Base-by-base conservation (phyloP, 1,140 invertebrate species). In the Platyura marginata region DNA sequence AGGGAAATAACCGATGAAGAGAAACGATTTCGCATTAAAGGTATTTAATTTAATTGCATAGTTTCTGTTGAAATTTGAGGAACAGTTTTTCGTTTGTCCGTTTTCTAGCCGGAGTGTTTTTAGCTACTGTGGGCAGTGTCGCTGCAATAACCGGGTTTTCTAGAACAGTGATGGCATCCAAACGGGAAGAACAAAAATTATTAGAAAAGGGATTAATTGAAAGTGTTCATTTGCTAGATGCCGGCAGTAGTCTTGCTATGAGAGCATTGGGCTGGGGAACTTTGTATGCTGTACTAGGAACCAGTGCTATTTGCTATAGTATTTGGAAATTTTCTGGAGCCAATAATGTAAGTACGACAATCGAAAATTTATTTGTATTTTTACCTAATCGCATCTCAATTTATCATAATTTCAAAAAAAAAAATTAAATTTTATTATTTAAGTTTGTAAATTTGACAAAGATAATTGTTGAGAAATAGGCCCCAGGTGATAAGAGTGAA, bases 311-410 rank as follows among this genome's bases (percentile, higher is more conserved):
- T 42, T 85, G 79, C 57, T 90, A 79, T 63, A 71, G 73, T 10
- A 74, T 92, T 43, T 94, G 87, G 84, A 93, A 92, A 67, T 50
- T 89, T 6, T 78, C 85, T 23, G 89, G 87, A 46, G 87, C 84
- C 22, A 73, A 75, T 50, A 73, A 81, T 71, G 77, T 83, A 55
- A 65, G 59, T 42, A 40, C 21, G 15, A 39, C 35, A 21, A 21
- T 37, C 33, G 15, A n/a, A 5, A 32, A 44, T 46, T 21, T 16
- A n/a, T 2, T 33, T 33, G 5, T 43, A 9, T 41, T 22, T 33
- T 19, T 25, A 18, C 13, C 9, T 16, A 23, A 21, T 33, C 18
- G 20, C 19, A 16, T 22, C 21, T 9, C 29, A 13, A 9, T 19
- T 13, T 19, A 47, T 33, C 3, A 46, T n/a, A n/a, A n/a, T n/a